These are phyloP conservation scores for Drosophila anceps DNA, from an alignment of 2,888 invertebrate species.

Conservation along the genomic window DNA sequence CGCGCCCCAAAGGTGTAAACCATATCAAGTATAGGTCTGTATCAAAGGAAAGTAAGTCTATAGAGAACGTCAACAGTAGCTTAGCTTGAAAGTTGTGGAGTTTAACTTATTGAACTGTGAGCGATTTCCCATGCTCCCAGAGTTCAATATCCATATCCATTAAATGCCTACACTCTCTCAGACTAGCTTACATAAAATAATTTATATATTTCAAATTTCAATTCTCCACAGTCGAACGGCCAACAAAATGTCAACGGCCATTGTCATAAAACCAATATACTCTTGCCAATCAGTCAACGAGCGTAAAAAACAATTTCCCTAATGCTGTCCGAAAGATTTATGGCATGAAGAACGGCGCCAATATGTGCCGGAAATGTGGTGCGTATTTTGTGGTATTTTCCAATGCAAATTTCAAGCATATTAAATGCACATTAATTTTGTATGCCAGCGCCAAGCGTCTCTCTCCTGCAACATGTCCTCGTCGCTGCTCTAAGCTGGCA, in stretches of 20 bases:
- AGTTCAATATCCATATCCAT: no score
- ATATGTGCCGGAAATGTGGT: conserved; percentile 70
- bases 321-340: conserved; percentile 57
- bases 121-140: no score
- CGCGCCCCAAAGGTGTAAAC: no score
- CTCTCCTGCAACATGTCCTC: conserved; percentile 7
- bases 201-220: neutral
- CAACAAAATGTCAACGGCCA: neutral
- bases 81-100: neutral
- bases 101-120: no score
- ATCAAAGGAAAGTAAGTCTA: neutral
- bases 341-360: conserved; percentile 53
- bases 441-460: conserved; percentile 38
- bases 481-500: conserved; percentile 33
- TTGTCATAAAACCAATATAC: neutral
- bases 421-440: conserved; percentile 72
- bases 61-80: neutral
- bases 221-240: neutral
- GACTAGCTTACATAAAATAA: no score
- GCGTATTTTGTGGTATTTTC: conserved; percentile 57
- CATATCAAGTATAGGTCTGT: no score
- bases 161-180: no score
- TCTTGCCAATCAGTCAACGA: no score
- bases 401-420: conserved; percentile 66
- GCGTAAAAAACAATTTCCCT: conserved; percentile 24